Base-by-base conservation (phyloP, 2,797 vertebrate genomes). In the Novumbra hubbsi region DNA sequence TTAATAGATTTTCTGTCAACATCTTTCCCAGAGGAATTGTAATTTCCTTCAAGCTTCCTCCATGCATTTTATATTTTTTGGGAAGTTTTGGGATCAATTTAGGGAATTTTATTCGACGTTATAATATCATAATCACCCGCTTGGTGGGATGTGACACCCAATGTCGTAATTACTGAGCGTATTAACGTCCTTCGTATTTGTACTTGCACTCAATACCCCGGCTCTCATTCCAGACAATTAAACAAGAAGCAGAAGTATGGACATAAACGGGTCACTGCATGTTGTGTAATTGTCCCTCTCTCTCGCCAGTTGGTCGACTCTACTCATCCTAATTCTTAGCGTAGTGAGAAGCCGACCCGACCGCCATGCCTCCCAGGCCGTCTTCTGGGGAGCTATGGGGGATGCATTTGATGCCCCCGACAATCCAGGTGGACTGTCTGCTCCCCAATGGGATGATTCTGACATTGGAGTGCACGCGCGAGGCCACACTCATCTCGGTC, bases 381-480 rank as follows among this genome's bases (percentile, higher is more conserved):
- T 99, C 97, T 34, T 99, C 98, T 0, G 98, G 98, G 71, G 98
- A 99, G 88, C 91, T 99, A 94, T 99, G 97, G 98, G 98, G 97
- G 88, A 98, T 99, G 94, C 98, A 99, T 87, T 95, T 99, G 93
- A 99, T 99, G 98, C 98, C 98, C 92, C 98, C 98, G 12, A 93
- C 95, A 89, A 98, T 99, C 91, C 89, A 96, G 72, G 97, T 99
- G 86, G 98, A 99, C 88, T 99, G 98, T 91, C 94, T 99, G 81
- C 91, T 99, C 87, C 98, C 98, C 71, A 99, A 99, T 75, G 97
- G 98, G 90, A 99, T 99, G 97, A 96, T 99, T 88, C 95, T 99
- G 90, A 96, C 96, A 63, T 92, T 99, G 86, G 98, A 99, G 93
- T 99, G 98, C 94, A 96, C 98, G 92, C 95, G 98, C 91, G 98